A percentile compares a stretch with the other conserved stretches of the same genome.
phyloP scores from a whole-genome alignment of 2,113 vertebrate genomes.

The Himantopus leucocephalus region DNA sequence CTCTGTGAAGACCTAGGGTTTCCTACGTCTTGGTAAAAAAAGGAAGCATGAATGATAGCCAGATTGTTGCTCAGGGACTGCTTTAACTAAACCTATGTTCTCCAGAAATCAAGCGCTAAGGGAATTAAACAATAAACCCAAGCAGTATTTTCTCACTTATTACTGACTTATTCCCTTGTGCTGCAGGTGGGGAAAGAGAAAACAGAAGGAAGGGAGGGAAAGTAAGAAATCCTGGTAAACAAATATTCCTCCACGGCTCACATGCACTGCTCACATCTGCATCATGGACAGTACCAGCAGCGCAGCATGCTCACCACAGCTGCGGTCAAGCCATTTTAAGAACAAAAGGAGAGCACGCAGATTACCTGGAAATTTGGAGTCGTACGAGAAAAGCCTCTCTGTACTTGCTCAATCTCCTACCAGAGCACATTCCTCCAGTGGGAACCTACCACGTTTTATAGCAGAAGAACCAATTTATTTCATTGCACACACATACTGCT shows the following conservation, averaged over 20 bases:
- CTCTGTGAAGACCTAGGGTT: background rate
- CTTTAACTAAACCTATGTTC: slow-evolving; percentile 50
- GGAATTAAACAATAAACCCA: slow-evolving; percentile 53
- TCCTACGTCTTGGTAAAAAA: background rate
- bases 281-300: background rate
- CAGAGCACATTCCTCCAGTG: background rate
- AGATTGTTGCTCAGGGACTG: slow-evolving; percentile 4
- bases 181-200: background rate
- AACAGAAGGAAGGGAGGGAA: background rate
- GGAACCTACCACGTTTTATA: background rate
- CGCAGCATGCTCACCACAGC: background rate
- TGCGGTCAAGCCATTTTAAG: background rate
- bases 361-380: background rate
- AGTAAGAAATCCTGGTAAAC: background rate
- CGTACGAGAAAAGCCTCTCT: background rate
- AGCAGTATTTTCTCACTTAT: slow-evolving; percentile 44
- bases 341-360: background rate
- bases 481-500: background rate
- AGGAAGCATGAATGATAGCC: slow-evolving; percentile 9
- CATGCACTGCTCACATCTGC: background rate
- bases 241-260: background rate
- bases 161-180: slow-evolving; percentile 7
- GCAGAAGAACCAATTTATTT: background rate
- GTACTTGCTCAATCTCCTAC: background rate
- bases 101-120: slow-evolving; percentile 26